Evolutionary conservation across 2,888 invertebrate species (phyloP).

Genomic region (Myopa tessellatipennis): DNA sequence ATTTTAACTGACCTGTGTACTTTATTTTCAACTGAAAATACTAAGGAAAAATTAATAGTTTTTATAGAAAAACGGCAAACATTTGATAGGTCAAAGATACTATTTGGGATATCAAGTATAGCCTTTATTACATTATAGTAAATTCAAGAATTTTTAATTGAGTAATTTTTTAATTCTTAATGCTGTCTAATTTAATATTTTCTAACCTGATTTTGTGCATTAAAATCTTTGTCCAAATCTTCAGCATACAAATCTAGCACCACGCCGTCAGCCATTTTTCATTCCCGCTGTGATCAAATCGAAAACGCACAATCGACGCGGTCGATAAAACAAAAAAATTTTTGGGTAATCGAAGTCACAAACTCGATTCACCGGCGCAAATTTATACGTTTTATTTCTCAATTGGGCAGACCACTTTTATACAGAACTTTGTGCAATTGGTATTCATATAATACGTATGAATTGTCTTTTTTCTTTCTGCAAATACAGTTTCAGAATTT

Average conservation of each 20-base stretch:
- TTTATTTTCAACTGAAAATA: too few species aligned
- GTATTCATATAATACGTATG: constrained; percentile 32
- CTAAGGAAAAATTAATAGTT: too few species aligned
- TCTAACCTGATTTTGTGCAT: constrained; percentile 74
- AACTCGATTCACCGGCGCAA: constrained; percentile 24
- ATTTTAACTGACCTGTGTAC: too few species aligned
- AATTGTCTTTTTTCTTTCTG: constrained; percentile 1
- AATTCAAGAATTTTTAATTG: too few species aligned
- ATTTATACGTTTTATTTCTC: constrained; percentile 17
- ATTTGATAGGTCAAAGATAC: too few species aligned
- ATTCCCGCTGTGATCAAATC: constrained; percentile 36
- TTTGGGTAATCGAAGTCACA: constrained; percentile 28
- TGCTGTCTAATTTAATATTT: not conserved
- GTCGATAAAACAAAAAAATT: constrained; percentile 24
- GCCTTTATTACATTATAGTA: too few species aligned
- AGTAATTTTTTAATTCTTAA: too few species aligned
- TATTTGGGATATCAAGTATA: too few species aligned
- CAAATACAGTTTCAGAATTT: not conserved
- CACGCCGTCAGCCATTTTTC: constrained; percentile 91
- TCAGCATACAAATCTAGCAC: constrained; percentile 98
- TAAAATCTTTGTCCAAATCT: constrained; percentile 94
- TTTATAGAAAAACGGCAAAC: too few species aligned
- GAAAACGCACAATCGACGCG: constrained; percentile 2
- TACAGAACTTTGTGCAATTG: constrained; percentile 28
- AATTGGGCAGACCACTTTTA: constrained; percentile 16